phyloP scores from a whole-genome alignment of 2,888 invertebrate genomes.

The Acrobasis suavella region DNA sequence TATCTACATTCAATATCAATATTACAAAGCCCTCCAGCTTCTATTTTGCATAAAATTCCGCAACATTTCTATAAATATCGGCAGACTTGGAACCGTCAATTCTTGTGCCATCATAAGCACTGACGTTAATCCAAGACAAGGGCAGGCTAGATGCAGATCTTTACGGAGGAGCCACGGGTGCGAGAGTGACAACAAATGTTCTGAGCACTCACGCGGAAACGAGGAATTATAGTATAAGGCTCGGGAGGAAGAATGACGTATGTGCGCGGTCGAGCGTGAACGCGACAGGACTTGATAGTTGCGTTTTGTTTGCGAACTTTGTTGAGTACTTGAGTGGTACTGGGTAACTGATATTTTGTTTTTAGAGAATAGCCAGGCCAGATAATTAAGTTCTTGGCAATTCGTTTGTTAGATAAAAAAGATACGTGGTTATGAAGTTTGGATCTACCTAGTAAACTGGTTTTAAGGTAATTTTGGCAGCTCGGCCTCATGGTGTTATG shows the following conservation, averaged over 20 bases:
- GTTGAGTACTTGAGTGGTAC: no score
- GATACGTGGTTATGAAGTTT: no score
- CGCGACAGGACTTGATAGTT: background rate
- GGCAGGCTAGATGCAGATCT: slow-evolving; percentile 64
- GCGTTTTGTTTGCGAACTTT: background rate
- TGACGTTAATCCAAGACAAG: slow-evolving; percentile 75
- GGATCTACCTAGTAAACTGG: no score
- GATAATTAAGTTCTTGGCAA: no score
- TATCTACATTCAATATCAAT: no score
- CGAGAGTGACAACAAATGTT: slow-evolving; percentile 75
- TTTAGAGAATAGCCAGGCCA: no score
- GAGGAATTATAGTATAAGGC: slow-evolving; percentile 66
- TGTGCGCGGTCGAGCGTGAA: slow-evolving; percentile 32
- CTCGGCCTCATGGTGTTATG: no score
- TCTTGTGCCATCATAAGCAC: slow-evolving; percentile 71
- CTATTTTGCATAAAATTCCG: slow-evolving; percentile 35
- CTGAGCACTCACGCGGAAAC: slow-evolving; percentile 78
- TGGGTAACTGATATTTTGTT: no score
- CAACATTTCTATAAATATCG: slow-evolving; percentile 58
- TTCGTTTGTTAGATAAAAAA: no score
- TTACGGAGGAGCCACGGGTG: slow-evolving; percentile 56
- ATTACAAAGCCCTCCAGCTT: background rate
- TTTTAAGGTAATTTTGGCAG: no score
- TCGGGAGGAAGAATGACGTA: slow-evolving; percentile 60
- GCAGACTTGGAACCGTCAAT: slow-evolving; percentile 65